phyloP scores from a whole-genome alignment of 2,113 vertebrate genomes.

The Malaclemys terrapin region DNA sequence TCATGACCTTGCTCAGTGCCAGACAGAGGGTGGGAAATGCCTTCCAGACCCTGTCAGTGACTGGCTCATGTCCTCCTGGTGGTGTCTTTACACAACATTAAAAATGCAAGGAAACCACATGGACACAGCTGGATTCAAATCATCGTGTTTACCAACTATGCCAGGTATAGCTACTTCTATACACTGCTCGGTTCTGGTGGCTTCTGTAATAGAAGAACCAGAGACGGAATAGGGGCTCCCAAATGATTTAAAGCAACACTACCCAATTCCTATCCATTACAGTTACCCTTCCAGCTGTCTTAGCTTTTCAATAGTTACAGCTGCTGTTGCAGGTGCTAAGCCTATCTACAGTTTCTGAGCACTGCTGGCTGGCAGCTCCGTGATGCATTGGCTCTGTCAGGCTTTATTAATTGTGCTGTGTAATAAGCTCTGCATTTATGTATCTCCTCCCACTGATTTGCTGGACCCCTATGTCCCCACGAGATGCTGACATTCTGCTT shows the following conservation, averaged over 20 bases:
- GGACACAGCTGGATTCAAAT: neutral
- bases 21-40: neutral
- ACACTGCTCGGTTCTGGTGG: neutral
- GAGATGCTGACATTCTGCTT: neutral
- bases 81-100: neutral
- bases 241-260: neutral
- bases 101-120: neutral
- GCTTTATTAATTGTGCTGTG: neutral
- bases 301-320: neutral
- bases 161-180: neutral
- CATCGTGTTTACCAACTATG: neutral
- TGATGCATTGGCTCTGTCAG: accelerated
- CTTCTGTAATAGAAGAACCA: neutral
- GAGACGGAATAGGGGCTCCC: neutral
- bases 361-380: neutral
- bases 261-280: neutral
- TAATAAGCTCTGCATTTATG: accelerated
- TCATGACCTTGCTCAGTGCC: neutral
- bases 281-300: neutral
- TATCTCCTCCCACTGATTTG: neutral
- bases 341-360: accelerated
- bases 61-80: neutral
- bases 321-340: neutral
- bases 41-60: neutral
- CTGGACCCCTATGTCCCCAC: neutral